phyloP scores from a whole-genome alignment of 2,113 vertebrate species.

The Cinclus cinclus region DNA sequence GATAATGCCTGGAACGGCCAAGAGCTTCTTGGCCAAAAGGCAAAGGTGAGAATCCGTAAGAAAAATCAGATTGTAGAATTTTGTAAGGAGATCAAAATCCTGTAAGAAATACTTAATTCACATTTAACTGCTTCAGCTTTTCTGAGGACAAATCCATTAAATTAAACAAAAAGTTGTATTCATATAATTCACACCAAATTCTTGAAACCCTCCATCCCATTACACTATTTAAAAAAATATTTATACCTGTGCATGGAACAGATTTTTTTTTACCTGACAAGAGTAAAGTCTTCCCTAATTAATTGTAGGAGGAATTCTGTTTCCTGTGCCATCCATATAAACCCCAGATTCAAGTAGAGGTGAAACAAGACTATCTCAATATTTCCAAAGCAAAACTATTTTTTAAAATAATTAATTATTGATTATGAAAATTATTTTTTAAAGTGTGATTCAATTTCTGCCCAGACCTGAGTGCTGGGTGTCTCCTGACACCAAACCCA shows the following conservation, averaged over 20 bases:
- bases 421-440: background rate
- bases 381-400: background rate
- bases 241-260: background rate
- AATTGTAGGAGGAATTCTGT: background rate
- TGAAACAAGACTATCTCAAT: background rate
- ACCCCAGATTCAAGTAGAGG: background rate
- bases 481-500: background rate
- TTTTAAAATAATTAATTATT: too few relatives aligned
- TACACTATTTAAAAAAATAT: background rate
- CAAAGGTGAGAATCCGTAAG: background rate
- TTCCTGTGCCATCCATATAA: background rate
- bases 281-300: background rate
- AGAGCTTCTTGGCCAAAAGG: background rate
- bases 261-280: background rate
- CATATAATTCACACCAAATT: rapidly evolving
- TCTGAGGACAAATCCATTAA: background rate
- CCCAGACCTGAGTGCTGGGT: background rate
- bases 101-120: rapidly evolving
- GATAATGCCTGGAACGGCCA: background rate
- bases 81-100: background rate
- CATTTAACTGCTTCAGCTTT: background rate
- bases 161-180: background rate
- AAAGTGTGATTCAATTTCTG: background rate
- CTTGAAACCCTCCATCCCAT: background rate
- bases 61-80: background rate